Evolutionary conservation across 1,140 invertebrate species (phyloP), one percentile per base, ranked within the genome.

Genomic region (Danaus plexippus): DNA sequence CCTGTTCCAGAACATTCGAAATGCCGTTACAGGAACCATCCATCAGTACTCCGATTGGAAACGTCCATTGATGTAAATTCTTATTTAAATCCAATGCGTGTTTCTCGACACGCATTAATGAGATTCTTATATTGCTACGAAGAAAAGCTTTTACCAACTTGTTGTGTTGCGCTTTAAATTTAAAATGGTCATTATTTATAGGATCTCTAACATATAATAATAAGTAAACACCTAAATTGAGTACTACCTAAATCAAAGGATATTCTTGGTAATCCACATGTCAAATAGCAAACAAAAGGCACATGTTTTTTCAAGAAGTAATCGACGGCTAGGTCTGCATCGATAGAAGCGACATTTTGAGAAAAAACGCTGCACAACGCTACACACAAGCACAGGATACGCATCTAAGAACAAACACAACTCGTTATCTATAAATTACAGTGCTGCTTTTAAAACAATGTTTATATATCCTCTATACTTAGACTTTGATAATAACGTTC

Each of bases 31-130:
- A 83, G n/a, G 52, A 42, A 9, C 53, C 67, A 11, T 77, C 67
- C 10, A 83, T 1, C 9, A 80, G 12, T 0, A 80, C 66, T 42
- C 77, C 80, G 3, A 80, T 45, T 7, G 66, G 48, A 8, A 49
- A 53, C 11, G 59, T 68, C 52, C 60, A 60, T 12, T 67, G 67
- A 1, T 13, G 40, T 41, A 74, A 58, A 9, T 46, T 41, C 22
- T 12, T 32, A 10, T 61, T 45, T 45, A 72, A 47, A 42, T 48
- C 10, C 6, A 32, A 7, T 0, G 11, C 15, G 8, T 66, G 43
- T 43, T 60, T 58, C 43, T 63, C 45, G 41, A 71, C 60, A 43
- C 53, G 42, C 11, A 15, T 43, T 11, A 61, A 44, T 11, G 71
- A 68, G 22, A 64, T 52, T 18, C 60, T 52, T n/a, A 68, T 64